Percentiles rank a stretch among this genome's conserved stretches.
Evolutionary conservation across 1,140 invertebrate species (phyloP).

Genomic region (Mactra quadrangularis): DNA sequence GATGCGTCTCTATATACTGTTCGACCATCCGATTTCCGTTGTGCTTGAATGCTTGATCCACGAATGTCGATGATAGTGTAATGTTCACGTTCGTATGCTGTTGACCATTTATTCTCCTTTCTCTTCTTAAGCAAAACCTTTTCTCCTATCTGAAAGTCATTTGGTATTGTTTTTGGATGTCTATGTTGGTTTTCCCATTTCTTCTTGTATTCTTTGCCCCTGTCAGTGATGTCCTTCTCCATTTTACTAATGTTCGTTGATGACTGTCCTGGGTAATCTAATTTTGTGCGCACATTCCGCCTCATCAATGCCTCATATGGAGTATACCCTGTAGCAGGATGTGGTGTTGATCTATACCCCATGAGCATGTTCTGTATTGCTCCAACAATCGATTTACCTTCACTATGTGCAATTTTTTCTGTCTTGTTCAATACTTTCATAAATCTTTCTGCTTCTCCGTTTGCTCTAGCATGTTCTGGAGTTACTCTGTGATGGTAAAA

Average conservation of each 20-base stretch:
- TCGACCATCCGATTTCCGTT: not conserved
- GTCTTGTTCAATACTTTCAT: slow-evolving; percentile 57
- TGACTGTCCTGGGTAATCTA: not conserved
- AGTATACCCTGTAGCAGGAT: slow-evolving; percentile 20
- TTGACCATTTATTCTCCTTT: not conserved
- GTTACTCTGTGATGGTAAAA: slow-evolving; percentile 37
- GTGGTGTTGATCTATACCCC: slow-evolving; percentile 27
- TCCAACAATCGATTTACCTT: slow-evolving; percentile 47
- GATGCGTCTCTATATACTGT: not conserved
- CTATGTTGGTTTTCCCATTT: slow-evolving; percentile 8
- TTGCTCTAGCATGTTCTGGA: slow-evolving; percentile 36
- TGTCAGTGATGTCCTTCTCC: slow-evolving; percentile 17
- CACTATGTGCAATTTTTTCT: slow-evolving; percentile 42
- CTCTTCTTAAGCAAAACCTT: not conserved
- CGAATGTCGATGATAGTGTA: too few species aligned
- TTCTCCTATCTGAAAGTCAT: slow-evolving; percentile 15
- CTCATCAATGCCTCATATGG: slow-evolving; percentile 35
- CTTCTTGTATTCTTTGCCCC: slow-evolving; percentile 20
- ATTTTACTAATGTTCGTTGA: not conserved
- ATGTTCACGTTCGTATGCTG: too few species aligned
- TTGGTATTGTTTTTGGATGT: too few species aligned
- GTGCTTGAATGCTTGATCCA: too few species aligned
- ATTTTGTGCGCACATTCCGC: not conserved
- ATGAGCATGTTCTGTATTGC: slow-evolving; percentile 15
- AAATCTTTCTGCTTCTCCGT: slow-evolving; percentile 60